A percentile compares a stretch with the other conserved stretches of the same genome.
These are phyloP conservation scores for Balanococcus diminutus DNA, from an alignment of 2,888 invertebrate species.

Conservation along the genomic window DNA sequence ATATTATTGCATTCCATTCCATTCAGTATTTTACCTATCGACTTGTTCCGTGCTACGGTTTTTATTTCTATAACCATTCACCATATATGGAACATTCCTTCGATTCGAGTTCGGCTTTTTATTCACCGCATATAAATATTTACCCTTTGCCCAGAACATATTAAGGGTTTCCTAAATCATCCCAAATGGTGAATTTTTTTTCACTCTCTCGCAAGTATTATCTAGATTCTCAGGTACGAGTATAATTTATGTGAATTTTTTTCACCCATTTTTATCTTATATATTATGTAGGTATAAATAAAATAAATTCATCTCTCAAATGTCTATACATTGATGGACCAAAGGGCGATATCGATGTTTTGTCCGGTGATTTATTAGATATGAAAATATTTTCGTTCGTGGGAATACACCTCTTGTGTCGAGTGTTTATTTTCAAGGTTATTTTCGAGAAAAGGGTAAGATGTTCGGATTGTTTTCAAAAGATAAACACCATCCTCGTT, in stretches of 20 bases:
- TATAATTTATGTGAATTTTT: slow-evolving; percentile 26
- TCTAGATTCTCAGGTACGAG: neutral
- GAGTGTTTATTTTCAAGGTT: neutral
- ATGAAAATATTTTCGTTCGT: neutral
- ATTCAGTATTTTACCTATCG: slow-evolving; percentile 51
- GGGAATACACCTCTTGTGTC: neutral
- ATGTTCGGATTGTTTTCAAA: neutral
- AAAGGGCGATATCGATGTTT: neutral
- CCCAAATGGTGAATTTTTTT: slow-evolving; percentile 7
- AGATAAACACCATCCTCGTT: neutral
- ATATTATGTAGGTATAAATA: too few species aligned
- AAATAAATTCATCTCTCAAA: neutral
- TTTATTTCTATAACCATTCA: slow-evolving; percentile 35
- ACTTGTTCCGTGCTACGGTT: slow-evolving; percentile 48
- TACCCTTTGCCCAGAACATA: neutral
- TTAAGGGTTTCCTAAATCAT: slow-evolving; percentile 42
- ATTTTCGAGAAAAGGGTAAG: neutral
- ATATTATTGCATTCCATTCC: slow-evolving; percentile 52
- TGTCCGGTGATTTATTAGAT: slow-evolving; percentile 24
- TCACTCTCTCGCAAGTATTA: too few species aligned
- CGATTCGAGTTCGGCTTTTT: slow-evolving; percentile 34
- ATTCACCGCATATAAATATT: slow-evolving; percentile 34
- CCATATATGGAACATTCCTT: slow-evolving; percentile 43
- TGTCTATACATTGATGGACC: neutral
- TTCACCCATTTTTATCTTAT: neutral